phyloP scores from a whole-genome alignment of 1,140 invertebrate species.

The Leptinotarsa defecta region DNA sequence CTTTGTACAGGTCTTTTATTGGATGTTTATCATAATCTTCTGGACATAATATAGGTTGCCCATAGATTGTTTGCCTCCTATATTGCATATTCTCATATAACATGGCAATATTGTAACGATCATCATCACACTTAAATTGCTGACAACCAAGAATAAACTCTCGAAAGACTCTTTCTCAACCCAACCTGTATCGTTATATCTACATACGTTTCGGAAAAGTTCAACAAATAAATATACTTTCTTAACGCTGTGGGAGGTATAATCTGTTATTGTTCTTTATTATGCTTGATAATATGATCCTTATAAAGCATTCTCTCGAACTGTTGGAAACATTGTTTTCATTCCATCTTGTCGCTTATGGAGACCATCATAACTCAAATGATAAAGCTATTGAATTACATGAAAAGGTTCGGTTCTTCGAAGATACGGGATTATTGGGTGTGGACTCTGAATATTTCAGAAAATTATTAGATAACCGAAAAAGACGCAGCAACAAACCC shows the following conservation, averaged over 20 bases:
- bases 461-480: neutral
- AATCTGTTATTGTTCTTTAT: slow-evolving; percentile 22
- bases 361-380: slow-evolving; percentile 4
- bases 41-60: too few relatives aligned
- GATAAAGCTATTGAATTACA: slow-evolving; percentile 9
- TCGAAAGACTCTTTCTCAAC: too few relatives aligned
- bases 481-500: neutral
- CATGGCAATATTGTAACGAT: too few relatives aligned
- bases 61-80: too few relatives aligned
- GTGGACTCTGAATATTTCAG: neutral
- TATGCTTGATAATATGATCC: slow-evolving; percentile 17
- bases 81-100: too few relatives aligned
- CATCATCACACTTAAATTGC: too few relatives aligned
- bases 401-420: neutral
- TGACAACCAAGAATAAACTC: too few relatives aligned
- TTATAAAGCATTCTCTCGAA: slow-evolving; percentile 7
- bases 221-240: neutral
- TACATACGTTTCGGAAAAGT: too few relatives aligned
- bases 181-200: too few relatives aligned
- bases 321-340: neutral
- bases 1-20: too few relatives aligned
- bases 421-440: neutral
- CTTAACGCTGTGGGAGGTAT: slow-evolving; percentile 8
- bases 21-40: too few relatives aligned
- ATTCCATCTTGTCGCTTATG: slow-evolving; percentile 7